Percentiles rank a stretch among this genome's conserved stretches.
Evolutionary conservation across 2,888 invertebrate species (phyloP).

Genomic region (Ectemnius cavifrons): DNA sequence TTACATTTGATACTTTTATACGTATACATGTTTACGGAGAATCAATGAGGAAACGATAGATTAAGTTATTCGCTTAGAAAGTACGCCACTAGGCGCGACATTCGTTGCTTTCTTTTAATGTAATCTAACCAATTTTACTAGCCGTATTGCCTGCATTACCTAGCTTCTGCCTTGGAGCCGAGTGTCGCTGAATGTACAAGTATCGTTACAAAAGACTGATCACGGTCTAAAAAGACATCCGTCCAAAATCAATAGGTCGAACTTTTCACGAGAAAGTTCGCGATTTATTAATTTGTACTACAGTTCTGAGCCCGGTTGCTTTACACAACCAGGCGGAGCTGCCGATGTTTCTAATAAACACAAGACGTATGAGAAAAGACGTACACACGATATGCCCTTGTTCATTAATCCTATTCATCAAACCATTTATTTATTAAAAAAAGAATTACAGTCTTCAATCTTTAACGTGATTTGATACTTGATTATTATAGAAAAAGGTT

Average conservation of each 20-base stretch:
- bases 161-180: conserved; percentile 30
- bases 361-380: not conserved
- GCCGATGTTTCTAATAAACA: conserved; percentile 19
- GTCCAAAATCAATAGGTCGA: conserved; percentile 62
- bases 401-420: too few species aligned
- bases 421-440: too few species aligned
- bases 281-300: conserved; percentile 13
- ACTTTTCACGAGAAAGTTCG: conserved; percentile 11
- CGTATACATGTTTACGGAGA: conserved; percentile 9
- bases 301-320: conserved; percentile 36
- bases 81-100: not conserved
- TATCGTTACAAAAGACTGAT: conserved; percentile 68
- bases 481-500: too few species aligned
- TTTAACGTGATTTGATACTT: too few species aligned
- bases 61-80: not conserved
- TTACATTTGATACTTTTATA: conserved; percentile 17
- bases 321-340: conserved; percentile 30
- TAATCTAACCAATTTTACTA: not conserved
- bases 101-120: conserved; percentile 33
- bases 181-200: conserved; percentile 42
- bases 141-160: conserved; percentile 13
- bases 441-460: too few species aligned
- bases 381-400: too few species aligned
- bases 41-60: not conserved
- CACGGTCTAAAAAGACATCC: conserved; percentile 62